These are phyloP conservation scores for Pristionchus mayeri DNA, from an alignment of 2,888 invertebrate genomes.

Conservation along the genomic window DNA sequence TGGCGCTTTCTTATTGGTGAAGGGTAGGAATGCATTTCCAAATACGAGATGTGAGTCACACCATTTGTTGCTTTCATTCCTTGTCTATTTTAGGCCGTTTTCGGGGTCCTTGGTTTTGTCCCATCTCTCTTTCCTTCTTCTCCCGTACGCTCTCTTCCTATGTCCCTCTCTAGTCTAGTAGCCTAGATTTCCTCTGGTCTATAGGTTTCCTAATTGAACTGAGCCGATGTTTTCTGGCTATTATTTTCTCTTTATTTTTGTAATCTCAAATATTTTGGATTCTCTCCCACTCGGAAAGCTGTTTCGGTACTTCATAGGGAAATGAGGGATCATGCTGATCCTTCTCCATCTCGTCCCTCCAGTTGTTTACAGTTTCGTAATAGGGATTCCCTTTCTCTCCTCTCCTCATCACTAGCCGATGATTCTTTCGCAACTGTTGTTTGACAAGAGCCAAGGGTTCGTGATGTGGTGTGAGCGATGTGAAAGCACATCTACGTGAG, in stretches of 20 bases:
- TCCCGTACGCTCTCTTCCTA: slow-evolving; percentile 15
- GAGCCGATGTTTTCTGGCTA: neutral
- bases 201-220: neutral
- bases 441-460: too few relatives aligned
- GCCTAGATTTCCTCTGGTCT: neutral
- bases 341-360: neutral
- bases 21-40: neutral
- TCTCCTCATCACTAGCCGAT: neutral
- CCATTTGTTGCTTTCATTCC: neutral
- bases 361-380: slow-evolving; percentile 36
- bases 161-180: neutral
- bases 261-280: neutral
- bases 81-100: neutral
- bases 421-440: neutral
- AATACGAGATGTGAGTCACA: neutral
- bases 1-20: neutral
- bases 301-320: neutral
- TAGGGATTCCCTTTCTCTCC: neutral
- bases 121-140: neutral
- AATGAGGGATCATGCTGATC: neutral
- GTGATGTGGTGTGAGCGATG: too few relatives aligned
- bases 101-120: neutral
- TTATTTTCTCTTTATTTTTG: neutral
- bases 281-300: neutral
- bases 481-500: too few relatives aligned